Evolutionary conservation across 1,140 invertebrate species (phyloP).

Genomic region (Polypedilum vanderplanki): DNA sequence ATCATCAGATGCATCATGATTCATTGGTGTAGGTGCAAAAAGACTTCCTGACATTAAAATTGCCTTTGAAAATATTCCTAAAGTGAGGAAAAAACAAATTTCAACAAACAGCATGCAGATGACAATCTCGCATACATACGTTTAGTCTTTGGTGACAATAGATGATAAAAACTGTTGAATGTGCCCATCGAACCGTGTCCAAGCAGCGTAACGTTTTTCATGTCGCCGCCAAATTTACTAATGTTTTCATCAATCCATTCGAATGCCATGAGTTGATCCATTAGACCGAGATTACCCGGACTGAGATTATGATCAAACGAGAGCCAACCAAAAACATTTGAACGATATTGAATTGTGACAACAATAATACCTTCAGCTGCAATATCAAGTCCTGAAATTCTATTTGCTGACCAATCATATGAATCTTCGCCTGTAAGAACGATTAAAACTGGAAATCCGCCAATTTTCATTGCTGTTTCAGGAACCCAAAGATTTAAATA

Average conservation of each 20-base stretch:
- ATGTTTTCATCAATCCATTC: constrained; percentile 67
- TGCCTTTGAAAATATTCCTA: constrained; percentile 57
- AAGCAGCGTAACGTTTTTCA: constrained; percentile 57
- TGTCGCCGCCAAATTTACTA: constrained; percentile 63
- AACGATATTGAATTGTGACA: constrained; percentile 55
- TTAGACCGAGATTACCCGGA: constrained; percentile 60
- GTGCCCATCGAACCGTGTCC: constrained; percentile 59
- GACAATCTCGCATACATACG: constrained; percentile 42
- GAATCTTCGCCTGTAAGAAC: constrained; percentile 53
- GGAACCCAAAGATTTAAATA: constrained; percentile 52
- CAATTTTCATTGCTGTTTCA: constrained; percentile 49
- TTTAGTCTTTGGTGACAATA: constrained; percentile 52
- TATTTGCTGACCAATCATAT: constrained; percentile 43
- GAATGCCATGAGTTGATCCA: constrained; percentile 64
- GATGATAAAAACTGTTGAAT: constrained; percentile 52
- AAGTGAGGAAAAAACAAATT: constrained; percentile 25
- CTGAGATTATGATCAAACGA: constrained; percentile 50
- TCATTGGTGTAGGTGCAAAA: constrained; percentile 46
- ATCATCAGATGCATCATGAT: constrained; percentile 52
- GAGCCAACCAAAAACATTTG: constrained; percentile 64
- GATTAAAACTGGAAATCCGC: constrained; percentile 51
- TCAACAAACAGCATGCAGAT: background rate
- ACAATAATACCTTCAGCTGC: constrained; percentile 58
- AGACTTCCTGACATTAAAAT: constrained; percentile 68
- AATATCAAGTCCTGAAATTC: constrained; percentile 56